A percentile compares a stretch with the other conserved stretches of the same genome.
These are phyloP conservation scores for Littorina saxatilis DNA, from an alignment of 1,140 invertebrate species.

Conservation along the genomic window DNA sequence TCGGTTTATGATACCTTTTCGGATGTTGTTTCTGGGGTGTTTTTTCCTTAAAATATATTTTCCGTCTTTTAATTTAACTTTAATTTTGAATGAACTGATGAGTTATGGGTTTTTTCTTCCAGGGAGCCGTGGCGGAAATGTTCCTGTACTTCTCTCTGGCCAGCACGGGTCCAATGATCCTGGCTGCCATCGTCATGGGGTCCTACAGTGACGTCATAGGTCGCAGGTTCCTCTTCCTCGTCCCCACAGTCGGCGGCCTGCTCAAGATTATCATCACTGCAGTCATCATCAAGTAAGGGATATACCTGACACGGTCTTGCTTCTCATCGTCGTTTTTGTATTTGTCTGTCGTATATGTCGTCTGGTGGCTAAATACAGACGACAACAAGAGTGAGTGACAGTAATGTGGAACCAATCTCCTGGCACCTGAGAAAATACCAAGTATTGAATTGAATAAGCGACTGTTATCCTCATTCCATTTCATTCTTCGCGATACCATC, in stretches of 20 bases:
- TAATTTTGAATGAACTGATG: background rate
- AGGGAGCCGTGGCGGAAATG: background rate
- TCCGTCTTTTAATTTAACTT: background rate
- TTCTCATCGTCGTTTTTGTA: background rate
- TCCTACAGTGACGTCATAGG: constrained; percentile 25
- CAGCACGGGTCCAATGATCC: background rate
- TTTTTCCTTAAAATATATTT: background rate
- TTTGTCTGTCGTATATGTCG: too few species aligned
- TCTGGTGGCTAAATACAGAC: too few species aligned
- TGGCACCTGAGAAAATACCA: too few species aligned
- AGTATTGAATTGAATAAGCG: too few species aligned
- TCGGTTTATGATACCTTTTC: too few species aligned
- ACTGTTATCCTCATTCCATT: too few species aligned
- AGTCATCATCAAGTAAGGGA: background rate
- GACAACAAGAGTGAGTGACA: too few species aligned
- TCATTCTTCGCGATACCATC: too few species aligned
- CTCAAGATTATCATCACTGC: background rate
- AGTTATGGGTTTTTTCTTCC: background rate
- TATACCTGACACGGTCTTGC: background rate
- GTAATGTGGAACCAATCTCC: too few species aligned
- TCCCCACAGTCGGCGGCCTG: background rate
- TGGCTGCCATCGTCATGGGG: constrained; percentile 25
- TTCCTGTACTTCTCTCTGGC: constrained; percentile 13
- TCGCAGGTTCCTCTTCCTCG: constrained; percentile 5
- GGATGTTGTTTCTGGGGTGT: background rate